Percentiles rank a stretch among this genome's conserved stretches.
Conservation (phyloP, 2,888 invertebrate species). For the Synanthedon tipuliformis region DNA sequence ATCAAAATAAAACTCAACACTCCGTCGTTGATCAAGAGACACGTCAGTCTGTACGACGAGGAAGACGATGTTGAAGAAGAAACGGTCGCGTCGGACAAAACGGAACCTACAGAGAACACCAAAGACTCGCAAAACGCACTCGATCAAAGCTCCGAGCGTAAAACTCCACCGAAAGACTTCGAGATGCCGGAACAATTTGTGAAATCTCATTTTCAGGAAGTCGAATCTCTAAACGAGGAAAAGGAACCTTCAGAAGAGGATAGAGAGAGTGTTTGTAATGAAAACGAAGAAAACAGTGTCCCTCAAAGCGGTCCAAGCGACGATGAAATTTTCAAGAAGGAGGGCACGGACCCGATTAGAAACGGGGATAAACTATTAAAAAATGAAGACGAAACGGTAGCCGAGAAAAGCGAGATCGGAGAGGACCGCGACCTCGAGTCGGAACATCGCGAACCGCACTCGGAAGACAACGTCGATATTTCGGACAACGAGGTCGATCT, state of each 20-base stretch:
- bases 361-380: neutral
- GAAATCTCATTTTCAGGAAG: constrained; percentile 5
- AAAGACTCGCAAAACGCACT: neutral
- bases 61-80: constrained; percentile 55
- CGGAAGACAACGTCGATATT: constrained; percentile 3
- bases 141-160: neutral
- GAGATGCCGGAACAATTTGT: neutral
- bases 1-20: constrained; percentile 55
- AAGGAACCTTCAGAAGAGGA: neutral
- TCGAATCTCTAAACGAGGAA: constrained; percentile 6
- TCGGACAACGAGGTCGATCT: constrained; percentile 5
- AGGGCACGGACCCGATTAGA: neutral
- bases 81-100: constrained; percentile 20
- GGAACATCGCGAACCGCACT: neutral
- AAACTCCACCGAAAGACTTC: neutral
- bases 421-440: neutral
- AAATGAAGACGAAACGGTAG: neutral
- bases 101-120: neutral
- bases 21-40: constrained; percentile 63
- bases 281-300: neutral
- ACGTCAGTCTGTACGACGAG: constrained; percentile 67
- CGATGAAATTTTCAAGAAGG: neutral
- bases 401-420: neutral
- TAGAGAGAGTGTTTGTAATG: neutral
- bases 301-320: neutral